A percentile compares a stretch with the other conserved stretches of the same genome.
Conservation (phyloP, 2,888 invertebrate species). For the Heliconius charithonia region DNA sequence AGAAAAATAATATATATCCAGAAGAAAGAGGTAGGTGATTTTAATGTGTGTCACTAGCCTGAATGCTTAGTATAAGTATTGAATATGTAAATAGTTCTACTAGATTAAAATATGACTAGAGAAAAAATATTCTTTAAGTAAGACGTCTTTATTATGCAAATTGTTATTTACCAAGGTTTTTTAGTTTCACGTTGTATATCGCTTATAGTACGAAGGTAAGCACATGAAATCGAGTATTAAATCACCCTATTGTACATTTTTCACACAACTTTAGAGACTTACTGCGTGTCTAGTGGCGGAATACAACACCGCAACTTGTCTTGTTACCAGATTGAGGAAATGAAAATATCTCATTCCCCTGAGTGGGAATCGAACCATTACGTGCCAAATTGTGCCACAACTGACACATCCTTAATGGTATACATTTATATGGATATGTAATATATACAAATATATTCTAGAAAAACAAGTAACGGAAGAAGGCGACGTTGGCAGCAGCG, state of each 20-base stretch:
- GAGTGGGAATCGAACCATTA: too few species aligned
- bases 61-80: not conserved
- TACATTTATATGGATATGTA: not conserved
- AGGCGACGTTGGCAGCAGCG: slow-evolving; percentile 64
- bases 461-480: slow-evolving; percentile 70
- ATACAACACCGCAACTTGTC: too few species aligned
- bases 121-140: too few species aligned
- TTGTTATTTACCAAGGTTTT: not conserved
- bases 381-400: too few species aligned
- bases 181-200: not conserved
- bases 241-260: not conserved
- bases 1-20: slow-evolving; percentile 73
- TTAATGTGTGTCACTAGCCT: not conserved
- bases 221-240: not conserved
- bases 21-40: slow-evolving; percentile 66
- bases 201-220: not conserved
- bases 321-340: not conserved
- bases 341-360: too few species aligned
- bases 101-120: too few species aligned
- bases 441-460: slow-evolving; percentile 45
- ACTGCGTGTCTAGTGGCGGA: too few species aligned
- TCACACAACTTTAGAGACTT: too few species aligned
- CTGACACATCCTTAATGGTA: too few species aligned
- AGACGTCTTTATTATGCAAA: not conserved
- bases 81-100: too few species aligned